Evolutionary conservation across 2,888 invertebrate species (phyloP).

Genomic region (Aspidiotus destructor): DNA sequence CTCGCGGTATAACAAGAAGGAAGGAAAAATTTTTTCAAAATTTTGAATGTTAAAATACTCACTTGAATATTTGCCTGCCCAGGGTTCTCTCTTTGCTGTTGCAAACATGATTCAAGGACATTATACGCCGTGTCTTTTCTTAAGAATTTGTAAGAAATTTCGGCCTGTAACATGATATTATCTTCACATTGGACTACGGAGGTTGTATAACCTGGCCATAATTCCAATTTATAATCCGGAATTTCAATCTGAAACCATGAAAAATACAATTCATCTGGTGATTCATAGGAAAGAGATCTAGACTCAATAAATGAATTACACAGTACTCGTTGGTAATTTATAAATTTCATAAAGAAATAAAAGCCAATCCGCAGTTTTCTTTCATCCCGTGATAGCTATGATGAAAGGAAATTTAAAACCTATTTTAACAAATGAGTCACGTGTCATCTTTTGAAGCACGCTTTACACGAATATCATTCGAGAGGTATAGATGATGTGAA

Average conservation of each 20-base stretch:
- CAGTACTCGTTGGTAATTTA: too few species aligned
- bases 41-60: too few species aligned
- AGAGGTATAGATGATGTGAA: too few species aligned
- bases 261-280: background rate
- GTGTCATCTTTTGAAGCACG: background rate
- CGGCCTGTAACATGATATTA: constrained; percentile 63
- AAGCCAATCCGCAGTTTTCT: too few species aligned
- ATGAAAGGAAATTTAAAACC: background rate
- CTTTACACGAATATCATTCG: background rate
- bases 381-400: too few species aligned
- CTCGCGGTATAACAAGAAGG: too few species aligned
- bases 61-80: too few species aligned
- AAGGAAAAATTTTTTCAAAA: too few species aligned
- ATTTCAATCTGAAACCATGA: constrained; percentile 49
- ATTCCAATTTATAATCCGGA: constrained; percentile 53
- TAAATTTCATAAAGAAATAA: too few species aligned
- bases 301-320: too few species aligned
- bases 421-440: background rate
- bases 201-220: constrained; percentile 80
- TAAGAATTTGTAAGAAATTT: constrained; percentile 75
- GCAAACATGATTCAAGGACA: constrained; percentile 41
- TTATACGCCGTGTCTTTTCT: constrained; percentile 63
- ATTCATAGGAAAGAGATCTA: too few species aligned
- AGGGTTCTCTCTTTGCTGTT: constrained; percentile 39
- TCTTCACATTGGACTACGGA: constrained; percentile 74